Conservation (phyloP, 2,888 invertebrate genomes). For the Drosophila niveifrons region DNA sequence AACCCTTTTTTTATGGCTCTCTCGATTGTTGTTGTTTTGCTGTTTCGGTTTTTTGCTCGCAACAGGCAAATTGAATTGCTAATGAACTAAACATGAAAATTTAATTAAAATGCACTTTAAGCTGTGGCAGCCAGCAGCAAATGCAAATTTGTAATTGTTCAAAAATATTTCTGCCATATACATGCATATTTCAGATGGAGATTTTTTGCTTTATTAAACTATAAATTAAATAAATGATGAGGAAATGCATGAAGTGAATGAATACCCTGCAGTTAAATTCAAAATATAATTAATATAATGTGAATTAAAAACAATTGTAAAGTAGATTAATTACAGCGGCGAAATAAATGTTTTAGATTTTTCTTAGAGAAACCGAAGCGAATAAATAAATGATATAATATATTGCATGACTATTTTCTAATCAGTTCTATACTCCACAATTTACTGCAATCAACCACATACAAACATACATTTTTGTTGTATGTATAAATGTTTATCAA, state of each 20-base stretch:
- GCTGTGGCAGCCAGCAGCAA: constrained; percentile 29
- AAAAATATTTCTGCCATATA: constrained; percentile 30
- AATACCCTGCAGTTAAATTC: background rate
- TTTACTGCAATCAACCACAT: background rate
- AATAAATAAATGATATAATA: background rate
- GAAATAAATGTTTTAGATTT: no score
- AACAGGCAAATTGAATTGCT: constrained; percentile 72
- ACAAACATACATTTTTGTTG: background rate
- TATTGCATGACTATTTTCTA: background rate
- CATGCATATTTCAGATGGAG: constrained; percentile 13
- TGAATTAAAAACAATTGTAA: no score
- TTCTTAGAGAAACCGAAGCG: background rate
- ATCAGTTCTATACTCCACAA: background rate
- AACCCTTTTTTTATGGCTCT: constrained; percentile 58
- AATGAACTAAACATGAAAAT: constrained; percentile 72
- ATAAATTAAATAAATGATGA: constrained; percentile 22
- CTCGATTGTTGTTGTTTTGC: constrained; percentile 29
- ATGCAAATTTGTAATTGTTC: constrained; percentile 51
- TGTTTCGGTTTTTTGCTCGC: constrained; percentile 30
- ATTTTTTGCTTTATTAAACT: background rate
- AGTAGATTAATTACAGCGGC: no score
- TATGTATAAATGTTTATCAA: constrained; percentile 17
- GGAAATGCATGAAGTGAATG: background rate
- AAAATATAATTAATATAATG: background rate
- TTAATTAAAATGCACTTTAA: constrained; percentile 68